Evolutionary conservation across 2,888 invertebrate genomes (phyloP).

Genomic region (Carcina quercana): DNA sequence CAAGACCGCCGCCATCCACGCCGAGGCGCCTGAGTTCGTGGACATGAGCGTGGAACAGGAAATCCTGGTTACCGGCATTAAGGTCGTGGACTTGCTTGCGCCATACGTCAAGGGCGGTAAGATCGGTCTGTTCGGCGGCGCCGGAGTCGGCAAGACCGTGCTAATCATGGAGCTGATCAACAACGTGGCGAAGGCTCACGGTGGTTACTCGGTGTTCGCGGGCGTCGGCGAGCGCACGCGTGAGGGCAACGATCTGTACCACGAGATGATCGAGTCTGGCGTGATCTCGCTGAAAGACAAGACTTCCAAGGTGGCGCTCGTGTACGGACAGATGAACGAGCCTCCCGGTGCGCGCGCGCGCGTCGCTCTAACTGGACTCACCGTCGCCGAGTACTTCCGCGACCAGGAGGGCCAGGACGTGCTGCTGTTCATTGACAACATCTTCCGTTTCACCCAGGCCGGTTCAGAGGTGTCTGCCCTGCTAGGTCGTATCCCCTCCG

Average conservation of each 20-base stretch:
- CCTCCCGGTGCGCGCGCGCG: constrained; percentile 96
- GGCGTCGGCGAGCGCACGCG: constrained; percentile 97
- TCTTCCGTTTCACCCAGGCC: constrained; percentile 95
- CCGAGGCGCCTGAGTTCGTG: constrained; percentile 92
- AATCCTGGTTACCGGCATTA: constrained; percentile 94
- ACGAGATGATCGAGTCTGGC: constrained; percentile 97
- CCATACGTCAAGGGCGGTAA: constrained; percentile 97
- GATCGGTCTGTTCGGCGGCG: constrained; percentile 95
- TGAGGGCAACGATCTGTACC: constrained; percentile 96
- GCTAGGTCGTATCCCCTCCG: constrained; percentile 96
- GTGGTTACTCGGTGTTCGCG: constrained; percentile 97
- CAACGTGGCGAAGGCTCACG: constrained; percentile 96
- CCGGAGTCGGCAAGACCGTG: constrained; percentile 97
- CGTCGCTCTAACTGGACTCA: constrained; percentile 93
- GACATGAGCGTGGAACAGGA: constrained; percentile 95
- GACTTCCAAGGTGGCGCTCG: constrained; percentile 93
- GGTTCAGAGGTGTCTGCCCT: constrained; percentile 94
- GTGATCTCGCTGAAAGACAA: constrained; percentile 94
- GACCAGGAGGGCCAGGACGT: constrained; percentile 97
- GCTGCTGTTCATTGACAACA: constrained; percentile 96
- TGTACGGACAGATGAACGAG: constrained; percentile 98
- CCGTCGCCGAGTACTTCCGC: constrained; percentile 96
- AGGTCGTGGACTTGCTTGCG: constrained; percentile 94
- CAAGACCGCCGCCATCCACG: constrained; percentile 87
- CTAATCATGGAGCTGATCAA: constrained; percentile 98